phyloP scores from a whole-genome alignment of 53 echinoderm and acorn worm species.

The Pentamera pediparva region DNA sequence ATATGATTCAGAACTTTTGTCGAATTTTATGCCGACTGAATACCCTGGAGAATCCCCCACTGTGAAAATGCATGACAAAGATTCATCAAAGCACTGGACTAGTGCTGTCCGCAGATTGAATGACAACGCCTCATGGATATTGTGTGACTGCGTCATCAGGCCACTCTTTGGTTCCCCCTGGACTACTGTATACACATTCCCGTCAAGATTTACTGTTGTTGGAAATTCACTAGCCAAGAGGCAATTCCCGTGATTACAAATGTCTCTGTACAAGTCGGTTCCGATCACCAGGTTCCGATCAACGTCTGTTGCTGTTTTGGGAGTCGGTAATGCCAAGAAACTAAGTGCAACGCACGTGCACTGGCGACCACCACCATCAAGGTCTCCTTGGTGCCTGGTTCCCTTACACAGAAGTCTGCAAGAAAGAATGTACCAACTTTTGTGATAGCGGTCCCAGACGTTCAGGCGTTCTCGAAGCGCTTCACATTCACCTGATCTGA shows the following conservation, averaged over 20 bases:
- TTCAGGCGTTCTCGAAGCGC: no score
- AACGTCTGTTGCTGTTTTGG: not conserved
- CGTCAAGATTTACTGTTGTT: not conserved
- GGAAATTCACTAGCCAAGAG: not conserved
- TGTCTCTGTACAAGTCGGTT: not conserved
- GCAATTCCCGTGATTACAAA: conserved; percentile 2
- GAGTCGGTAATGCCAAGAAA: conserved; percentile 3
- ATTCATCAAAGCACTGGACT: no score
- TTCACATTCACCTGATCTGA: no score
- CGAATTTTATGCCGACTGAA: not conserved
- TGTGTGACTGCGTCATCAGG: not conserved
- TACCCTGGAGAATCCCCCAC: not conserved
- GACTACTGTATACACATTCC: not conserved
- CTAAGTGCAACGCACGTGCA: not conserved
- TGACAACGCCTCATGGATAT: no score
- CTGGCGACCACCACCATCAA: not conserved
- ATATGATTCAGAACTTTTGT: not conserved
- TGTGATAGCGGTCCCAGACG: not conserved
- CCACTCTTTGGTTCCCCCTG: not conserved
- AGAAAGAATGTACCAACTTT: not conserved
- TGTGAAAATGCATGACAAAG: not conserved
- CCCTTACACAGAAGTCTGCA: conserved; percentile 4
- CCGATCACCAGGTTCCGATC: not conserved
- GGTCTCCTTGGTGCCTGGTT: not conserved
- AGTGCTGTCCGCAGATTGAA: no score